Base-by-base conservation (phyloP, 1,140 invertebrate genomes). In the Drosophila athabasca region DNA sequence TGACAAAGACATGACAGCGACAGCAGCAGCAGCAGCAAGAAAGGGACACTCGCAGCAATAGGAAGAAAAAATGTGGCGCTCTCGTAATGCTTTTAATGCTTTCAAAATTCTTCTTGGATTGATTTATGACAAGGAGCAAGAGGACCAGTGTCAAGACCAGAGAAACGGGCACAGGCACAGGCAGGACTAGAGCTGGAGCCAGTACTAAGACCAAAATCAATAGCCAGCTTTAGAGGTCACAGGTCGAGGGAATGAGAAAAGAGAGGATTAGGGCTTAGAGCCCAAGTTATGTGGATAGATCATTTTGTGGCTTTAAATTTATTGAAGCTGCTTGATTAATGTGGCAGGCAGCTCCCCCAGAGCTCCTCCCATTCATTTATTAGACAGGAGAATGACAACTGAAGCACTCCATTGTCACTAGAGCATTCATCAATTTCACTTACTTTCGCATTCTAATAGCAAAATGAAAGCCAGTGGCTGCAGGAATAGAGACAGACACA, bases 1-100 rank as follows among this genome's bases (percentile, higher is more conserved):
- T 85, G 82, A 85, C 82, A 85, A 87, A 87, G 82, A 85, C 82
- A 85, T 82, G 82, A 85, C 82, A 85, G 81, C 78, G 59, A 62
- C 62, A 71, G 72, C 49, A 58, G 53, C 46, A 54, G 46, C 50
- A 22, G 43, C 64, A 45, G 39, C 31, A 31, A 24, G 53, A 31
- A 24, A 39, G 5, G 24, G 5, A 26, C 24, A 26, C 24, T 26
- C 24, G 24, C 19, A 44, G 26, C 61, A 45, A 29, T 55, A 70
- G 52, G 65, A 65, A 69, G 49, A 55, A 64, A 49, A 53, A 75
- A 68, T 75, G 73, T 61, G 49, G 78, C 79, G 72, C 70, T 79
- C 82, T 39, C 78, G 82, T 85, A 87, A 87, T 78, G 78, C 74
- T 87, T 87, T 82, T 88, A 87, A 87, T 85, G 83, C 82, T 72